Evolutionary conservation across 2,797 vertebrate genomes (phyloP), one percentile per base, ranked within the genome.

Genomic region (Crocidura indochinensis): DNA sequence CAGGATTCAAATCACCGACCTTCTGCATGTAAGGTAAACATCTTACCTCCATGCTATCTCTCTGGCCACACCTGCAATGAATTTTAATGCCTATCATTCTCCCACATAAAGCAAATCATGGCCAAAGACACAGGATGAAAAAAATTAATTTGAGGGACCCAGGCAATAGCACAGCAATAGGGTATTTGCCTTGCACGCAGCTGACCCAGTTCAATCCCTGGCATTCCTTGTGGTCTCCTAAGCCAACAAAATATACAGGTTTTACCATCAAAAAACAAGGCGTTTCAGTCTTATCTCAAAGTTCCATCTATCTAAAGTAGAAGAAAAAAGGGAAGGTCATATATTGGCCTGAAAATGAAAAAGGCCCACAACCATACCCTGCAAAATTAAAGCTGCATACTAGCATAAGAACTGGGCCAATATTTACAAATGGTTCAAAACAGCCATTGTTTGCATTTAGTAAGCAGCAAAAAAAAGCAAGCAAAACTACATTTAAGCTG

Each of bases 381-480:
- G 19, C n/a, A 78, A 68, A 78, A 60, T 14, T 67, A 75, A 83
- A 49, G 56, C 17, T 77, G 31, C n/a, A 62, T 53, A 17, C 44
- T 26, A 29, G 49, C 38, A 26, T 0, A 53, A 53, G 56, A 60
- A 60, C 56, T 3, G 4, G 71, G 44, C 27, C 81, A 46, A 56
- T 62, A 56, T 53, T 79, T 47, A 78, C 2, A 49, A 67, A 80
- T 15, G 10, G 29, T n/a, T 15, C 56, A 31, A 38, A 87, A 74
- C 91, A 77, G 65, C 46, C 71, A 56, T 46, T 31, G 83, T 44
- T 80, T 83, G 73, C 4, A 75, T 83, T 31, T 27, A 86, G 2
- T 69, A 94, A 76, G 31, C 90, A n/a, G 72, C 47, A 78, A 89
- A 82, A 84, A 1, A 87, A 62, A 89, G 38, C 38, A 88, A 88